Base-by-base conservation (phyloP, 2,888 invertebrate genomes). In the Pristionchus fissidentatus region DNA sequence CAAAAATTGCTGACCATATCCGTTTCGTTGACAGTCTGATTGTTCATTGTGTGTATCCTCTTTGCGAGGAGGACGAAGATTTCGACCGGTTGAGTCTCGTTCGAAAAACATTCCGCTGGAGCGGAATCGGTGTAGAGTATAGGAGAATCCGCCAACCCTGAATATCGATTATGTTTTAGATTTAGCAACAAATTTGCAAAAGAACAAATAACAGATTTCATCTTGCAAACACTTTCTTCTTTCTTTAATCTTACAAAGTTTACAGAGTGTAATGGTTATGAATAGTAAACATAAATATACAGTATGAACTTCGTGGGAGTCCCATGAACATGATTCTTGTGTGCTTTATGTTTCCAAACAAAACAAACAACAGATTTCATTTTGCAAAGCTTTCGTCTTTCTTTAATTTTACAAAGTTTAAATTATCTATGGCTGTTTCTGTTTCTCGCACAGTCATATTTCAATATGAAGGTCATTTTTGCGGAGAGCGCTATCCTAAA, bases 11-110 rank as follows among this genome's bases (percentile, higher is more conserved):
- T 85, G 22, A 92, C 91, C 86, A 92, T 84, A 70, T 92, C 92
- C 38, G 86, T 86, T 32, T 86, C 90, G 7, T 90, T 91, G 19
- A 88, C 88, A 32, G 89, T 90, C 38, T 91, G 89, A 57, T 92
- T 92, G 46, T 87, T 88, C 2, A 86, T 86, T 3, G 90, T 88
- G 78, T 90, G 88, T 60, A 92, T 92, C 57, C 90, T 83, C 83
- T 89, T 91, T 0, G 92, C 92, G 22, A 92, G 87, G n/a, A 92
- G 85, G 22, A 92, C 86, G 80, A 89, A 92, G 26, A 92, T 88
- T 46, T 90, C 87, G 0, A 90, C 87, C 0, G 88, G 83, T 52
- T 90, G 89, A 7, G 90, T 89, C 26, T 55, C 84, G 70, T 88
- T 89, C 38, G 89, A 86, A 35, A 73, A 75, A 66, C 92, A 92